These are phyloP conservation scores for Apistogramma diplotaenia DNA, from an alignment of 2,113 vertebrate species.

Conservation along the genomic window DNA sequence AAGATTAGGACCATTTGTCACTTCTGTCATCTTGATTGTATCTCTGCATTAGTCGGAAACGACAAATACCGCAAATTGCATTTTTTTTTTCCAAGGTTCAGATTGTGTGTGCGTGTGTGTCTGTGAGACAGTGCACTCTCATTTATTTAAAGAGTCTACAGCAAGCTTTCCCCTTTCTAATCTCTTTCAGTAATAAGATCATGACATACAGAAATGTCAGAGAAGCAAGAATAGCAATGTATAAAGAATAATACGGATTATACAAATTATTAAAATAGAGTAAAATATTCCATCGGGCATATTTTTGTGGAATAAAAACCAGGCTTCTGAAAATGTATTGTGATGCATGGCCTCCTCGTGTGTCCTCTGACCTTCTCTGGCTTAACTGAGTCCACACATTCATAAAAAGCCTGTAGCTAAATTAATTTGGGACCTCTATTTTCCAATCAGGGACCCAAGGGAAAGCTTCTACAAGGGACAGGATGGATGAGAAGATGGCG, in stretches of 20 bases:
- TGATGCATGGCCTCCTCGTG: constrained; percentile 5
- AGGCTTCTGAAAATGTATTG: background rate
- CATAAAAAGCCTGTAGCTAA: constrained; percentile 42
- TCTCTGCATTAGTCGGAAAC: constrained; percentile 42
- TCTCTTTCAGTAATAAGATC: constrained; percentile 15
- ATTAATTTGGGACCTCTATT: constrained; percentile 43
- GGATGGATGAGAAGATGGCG: background rate
- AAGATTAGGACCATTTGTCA: constrained; percentile 63
- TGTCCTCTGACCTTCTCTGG: constrained; percentile 13
- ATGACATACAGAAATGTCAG: constrained; percentile 9
- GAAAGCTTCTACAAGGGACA: constrained; percentile 4
- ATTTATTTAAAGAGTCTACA: constrained; percentile 5
- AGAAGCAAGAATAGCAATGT: background rate
- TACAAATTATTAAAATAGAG: background rate
- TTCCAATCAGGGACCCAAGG: constrained; percentile 33
- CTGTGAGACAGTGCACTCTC: constrained; percentile 1
- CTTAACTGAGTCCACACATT: constrained; percentile 10
- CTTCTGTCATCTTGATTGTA: constrained; percentile 65
- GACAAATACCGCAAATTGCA: constrained; percentile 39
- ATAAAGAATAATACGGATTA: background rate
- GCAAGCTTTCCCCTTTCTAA: background rate
- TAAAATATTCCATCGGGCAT: background rate
- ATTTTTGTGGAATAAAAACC: background rate
- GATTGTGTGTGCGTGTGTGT: background rate
- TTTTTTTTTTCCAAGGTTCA: constrained; percentile 16